Conservation (phyloP, 2,888 invertebrate genomes). For the Caradrina kadenii region DNA sequence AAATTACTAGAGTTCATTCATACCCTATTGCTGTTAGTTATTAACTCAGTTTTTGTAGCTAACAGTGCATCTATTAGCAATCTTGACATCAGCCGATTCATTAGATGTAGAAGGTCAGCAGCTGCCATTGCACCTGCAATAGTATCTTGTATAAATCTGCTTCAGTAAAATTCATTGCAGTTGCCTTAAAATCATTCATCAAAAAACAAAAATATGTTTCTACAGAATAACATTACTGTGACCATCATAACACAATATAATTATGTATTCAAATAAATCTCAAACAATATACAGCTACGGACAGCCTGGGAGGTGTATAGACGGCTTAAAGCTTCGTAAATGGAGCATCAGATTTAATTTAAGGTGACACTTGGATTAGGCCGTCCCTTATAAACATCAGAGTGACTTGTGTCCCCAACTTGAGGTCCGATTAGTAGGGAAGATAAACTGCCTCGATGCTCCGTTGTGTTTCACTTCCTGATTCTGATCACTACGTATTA, state of each 20-base stretch:
- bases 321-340: slow-evolving; percentile 50
- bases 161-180: too few species aligned
- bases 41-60: too few species aligned
- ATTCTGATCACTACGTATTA: slow-evolving; percentile 38
- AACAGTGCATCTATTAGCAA: too few species aligned
- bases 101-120: too few species aligned
- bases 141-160: too few species aligned
- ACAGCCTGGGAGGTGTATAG: slow-evolving; percentile 22
- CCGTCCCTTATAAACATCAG: slow-evolving; percentile 58
- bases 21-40: too few species aligned
- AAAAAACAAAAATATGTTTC: too few species aligned
- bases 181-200: too few species aligned
- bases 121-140: too few species aligned
- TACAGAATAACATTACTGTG: too few species aligned
- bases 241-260: background rate
- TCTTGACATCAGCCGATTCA: too few species aligned
- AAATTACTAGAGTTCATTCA: too few species aligned
- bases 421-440: slow-evolving; percentile 54
- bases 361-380: slow-evolving; percentile 56
- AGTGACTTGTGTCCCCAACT: slow-evolving; percentile 55
- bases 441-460: slow-evolving; percentile 50
- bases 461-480: slow-evolving; percentile 44
- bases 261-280: slow-evolving; percentile 15
- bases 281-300: background rate
- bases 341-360: slow-evolving; percentile 58